Base-by-base conservation (phyloP, 2,888 invertebrate species). In the Bellardia pandia region DNA sequence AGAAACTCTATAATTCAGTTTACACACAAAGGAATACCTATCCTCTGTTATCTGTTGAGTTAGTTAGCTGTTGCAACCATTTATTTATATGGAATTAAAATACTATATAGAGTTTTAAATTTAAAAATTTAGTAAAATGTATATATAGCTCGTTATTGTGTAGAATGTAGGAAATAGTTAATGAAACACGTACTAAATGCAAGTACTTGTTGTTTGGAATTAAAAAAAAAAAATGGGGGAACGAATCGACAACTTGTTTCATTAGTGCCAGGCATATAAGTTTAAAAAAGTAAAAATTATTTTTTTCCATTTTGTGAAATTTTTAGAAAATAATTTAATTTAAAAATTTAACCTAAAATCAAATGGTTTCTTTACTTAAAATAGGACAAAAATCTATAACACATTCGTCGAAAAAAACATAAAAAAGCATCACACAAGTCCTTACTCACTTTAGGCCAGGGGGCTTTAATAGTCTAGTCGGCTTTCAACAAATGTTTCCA, bases 1-100 rank as follows among this genome's bases (percentile, higher is more conserved):
- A 30, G 30, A 37, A 58, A 66, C 60, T 64, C 30, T 78, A 37
- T 60, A 58, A 69, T 53, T 72, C 14, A 6, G 0, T 76, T 60
- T 37, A 58, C 40, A 56, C 23, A 56, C 23, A 16, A 16, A 56
- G 16, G 56, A 16, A 56, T 56, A 23, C 14, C 5, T 56, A 23
- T 56, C 16, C 23, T 16, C 11, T 45, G 11, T 45, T 45, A 45
- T 45, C 45, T 45, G 11, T 45, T 45, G 7, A 9, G 9, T 45
- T 1, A 45, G 45, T 45, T 4, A 13, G 45, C 13, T 45, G 11
- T 16, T 9, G 0, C 7, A 16, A 9, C 23, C 16, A 56, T 2
- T 9, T 8, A 23, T 23, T 23, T 56, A 23, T 16, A 56, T 23
- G 56, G 30, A 58, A 58, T 58, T 30, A 9, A 23, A 58, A 30